Evolutionary conservation across 2,888 invertebrate genomes (phyloP).

Genomic region (Rhabditoides inermis): DNA sequence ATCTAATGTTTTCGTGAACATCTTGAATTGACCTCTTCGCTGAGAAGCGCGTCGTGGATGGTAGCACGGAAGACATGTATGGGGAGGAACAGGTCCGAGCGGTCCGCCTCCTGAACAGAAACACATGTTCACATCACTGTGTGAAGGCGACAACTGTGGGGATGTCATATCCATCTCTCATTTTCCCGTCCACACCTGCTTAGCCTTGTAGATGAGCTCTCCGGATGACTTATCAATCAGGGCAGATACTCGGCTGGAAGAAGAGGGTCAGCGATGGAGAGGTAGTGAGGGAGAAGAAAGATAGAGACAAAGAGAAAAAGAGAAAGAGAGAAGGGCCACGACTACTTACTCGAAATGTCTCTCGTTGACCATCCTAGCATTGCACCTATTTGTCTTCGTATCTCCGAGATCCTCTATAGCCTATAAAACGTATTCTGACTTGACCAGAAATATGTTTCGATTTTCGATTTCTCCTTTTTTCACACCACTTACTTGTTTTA

Average conservation of each 20-base stretch:
- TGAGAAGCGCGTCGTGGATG: slow-evolving; percentile 5
- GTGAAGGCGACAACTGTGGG: too few species aligned
- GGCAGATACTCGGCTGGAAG: too few species aligned
- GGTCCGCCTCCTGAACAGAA: background rate
- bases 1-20: too few species aligned
- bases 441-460: too few species aligned
- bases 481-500: too few species aligned
- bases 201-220: background rate
- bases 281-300: too few species aligned
- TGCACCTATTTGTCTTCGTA: slow-evolving; percentile 46
- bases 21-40: slow-evolving; percentile 4
- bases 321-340: background rate
- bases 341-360: slow-evolving; percentile 16
- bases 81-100: slow-evolving; percentile 5
- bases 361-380: slow-evolving; percentile 20
- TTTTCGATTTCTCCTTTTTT: too few species aligned
- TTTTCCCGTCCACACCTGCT: background rate
- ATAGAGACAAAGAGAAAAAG: too few species aligned
- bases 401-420: slow-evolving; percentile 27
- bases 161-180: too few species aligned
- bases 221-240: too few species aligned
- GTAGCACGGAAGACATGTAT: slow-evolving; percentile 3
- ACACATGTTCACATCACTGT: too few species aligned
- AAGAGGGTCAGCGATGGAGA: too few species aligned
- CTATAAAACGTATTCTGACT: slow-evolving; percentile 47